Conservation (phyloP, 2,113 vertebrate genomes). For the Uropsilus gracilis region DNA sequence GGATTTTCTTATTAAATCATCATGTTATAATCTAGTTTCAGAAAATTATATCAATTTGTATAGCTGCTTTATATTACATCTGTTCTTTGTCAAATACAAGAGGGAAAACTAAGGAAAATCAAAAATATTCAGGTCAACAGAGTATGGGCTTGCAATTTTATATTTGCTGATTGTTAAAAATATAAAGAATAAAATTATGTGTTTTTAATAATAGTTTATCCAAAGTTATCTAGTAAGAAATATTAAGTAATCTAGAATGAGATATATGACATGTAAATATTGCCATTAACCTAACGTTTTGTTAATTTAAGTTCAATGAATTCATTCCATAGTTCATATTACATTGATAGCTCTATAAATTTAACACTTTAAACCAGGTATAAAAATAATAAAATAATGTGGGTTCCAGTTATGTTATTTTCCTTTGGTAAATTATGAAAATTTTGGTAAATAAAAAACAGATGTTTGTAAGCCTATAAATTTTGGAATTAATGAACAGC, state of each 20-base stretch:
- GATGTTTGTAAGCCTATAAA: background rate
- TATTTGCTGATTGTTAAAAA: background rate
- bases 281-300: background rate
- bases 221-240: background rate
- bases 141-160: background rate
- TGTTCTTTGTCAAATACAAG: background rate
- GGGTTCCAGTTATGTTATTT: background rate
- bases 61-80: background rate
- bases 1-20: background rate
- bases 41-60: background rate
- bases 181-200: background rate
- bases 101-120: background rate
- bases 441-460: background rate
- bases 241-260: background rate
- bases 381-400: background rate
- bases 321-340: background rate
- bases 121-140: background rate
- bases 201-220: background rate
- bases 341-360: background rate
- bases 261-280: background rate
- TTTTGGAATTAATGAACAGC: background rate
- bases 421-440: background rate
- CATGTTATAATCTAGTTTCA: background rate
- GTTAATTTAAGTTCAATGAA: background rate
- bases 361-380: background rate